A percentile compares a stretch with the other conserved stretches of the same genome.
Conservation (phyloP, 1,140 invertebrate genomes). For the Plectrocnemia conspersa region DNA sequence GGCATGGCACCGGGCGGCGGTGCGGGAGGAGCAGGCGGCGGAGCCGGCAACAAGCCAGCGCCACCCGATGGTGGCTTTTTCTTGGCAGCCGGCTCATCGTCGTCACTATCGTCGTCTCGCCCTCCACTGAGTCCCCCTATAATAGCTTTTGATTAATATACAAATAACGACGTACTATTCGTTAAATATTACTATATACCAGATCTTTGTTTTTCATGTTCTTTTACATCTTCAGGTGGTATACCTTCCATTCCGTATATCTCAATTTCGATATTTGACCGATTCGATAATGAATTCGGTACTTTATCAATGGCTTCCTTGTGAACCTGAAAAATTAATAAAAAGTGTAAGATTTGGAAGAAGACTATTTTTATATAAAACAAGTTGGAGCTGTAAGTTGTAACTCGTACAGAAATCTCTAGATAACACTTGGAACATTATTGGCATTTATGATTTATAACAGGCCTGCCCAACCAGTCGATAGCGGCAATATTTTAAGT, state of each 20-base stretch:
- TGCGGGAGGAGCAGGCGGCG: slow-evolving; percentile 53
- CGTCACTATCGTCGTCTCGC: slow-evolving; percentile 64
- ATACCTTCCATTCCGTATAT: slow-evolving; percentile 99
- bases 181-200: slow-evolving; percentile 40
- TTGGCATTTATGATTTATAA: no score
- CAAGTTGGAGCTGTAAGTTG: not conserved
- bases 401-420: slow-evolving; percentile 1
- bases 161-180: not conserved
- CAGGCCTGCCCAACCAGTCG: no score
- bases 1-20: slow-evolving; percentile 52
- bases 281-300: slow-evolving; percentile 95
- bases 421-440: no score
- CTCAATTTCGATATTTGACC: slow-evolving; percentile 99
- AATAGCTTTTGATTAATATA: slow-evolving; percentile 8
- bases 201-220: slow-evolving; percentile 86
- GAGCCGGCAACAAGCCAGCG: slow-evolving; percentile 42
- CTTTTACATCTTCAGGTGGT: slow-evolving; percentile 88
- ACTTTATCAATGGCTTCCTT: slow-evolving; percentile 99
- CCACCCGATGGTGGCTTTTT: slow-evolving; percentile 52
- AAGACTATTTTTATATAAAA: no score
- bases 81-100: slow-evolving; percentile 73
- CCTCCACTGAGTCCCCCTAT: slow-evolving; percentile 46
- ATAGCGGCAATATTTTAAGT: no score
- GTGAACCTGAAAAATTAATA: slow-evolving; percentile 73
- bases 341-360: no score